Evolutionary conservation across 2,797 vertebrate genomes (phyloP).

Genomic region (Buceros bicornis): DNA sequence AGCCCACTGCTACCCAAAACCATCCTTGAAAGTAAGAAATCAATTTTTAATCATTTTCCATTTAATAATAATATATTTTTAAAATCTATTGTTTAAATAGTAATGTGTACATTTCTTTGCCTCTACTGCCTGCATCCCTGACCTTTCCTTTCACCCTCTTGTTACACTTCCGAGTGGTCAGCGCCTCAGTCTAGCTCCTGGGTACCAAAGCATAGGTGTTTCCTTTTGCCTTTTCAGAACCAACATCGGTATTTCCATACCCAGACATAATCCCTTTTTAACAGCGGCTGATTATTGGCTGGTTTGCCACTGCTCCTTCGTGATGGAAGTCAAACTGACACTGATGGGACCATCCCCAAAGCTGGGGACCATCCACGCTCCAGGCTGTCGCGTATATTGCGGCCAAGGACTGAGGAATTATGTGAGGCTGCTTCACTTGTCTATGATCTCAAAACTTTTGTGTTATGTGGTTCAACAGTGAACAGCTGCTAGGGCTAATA

Average conservation of each 20-base stretch:
- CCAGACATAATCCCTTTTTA: not conserved
- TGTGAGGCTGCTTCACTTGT: not conserved
- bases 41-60: not conserved
- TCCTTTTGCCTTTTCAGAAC: not conserved
- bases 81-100: not conserved
- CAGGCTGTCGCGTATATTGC: rapidly evolving
- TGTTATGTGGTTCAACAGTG: rapidly evolving
- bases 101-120: not conserved
- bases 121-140: not conserved
- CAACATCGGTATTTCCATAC: not conserved
- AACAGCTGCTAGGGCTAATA: not conserved
- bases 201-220: not conserved
- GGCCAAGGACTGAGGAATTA: not conserved
- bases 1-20: not conserved
- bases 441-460: not conserved
- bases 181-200: not conserved
- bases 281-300: not conserved
- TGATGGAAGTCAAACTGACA: not conserved
- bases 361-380: not conserved
- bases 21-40: not conserved
- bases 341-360: not conserved
- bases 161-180: not conserved
- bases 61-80: not conserved
- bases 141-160: not conserved
- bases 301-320: not conserved